These are phyloP conservation scores for Prolemur simus DNA, from an alignment of 2,113 vertebrate species.

Conservation along the genomic window DNA sequence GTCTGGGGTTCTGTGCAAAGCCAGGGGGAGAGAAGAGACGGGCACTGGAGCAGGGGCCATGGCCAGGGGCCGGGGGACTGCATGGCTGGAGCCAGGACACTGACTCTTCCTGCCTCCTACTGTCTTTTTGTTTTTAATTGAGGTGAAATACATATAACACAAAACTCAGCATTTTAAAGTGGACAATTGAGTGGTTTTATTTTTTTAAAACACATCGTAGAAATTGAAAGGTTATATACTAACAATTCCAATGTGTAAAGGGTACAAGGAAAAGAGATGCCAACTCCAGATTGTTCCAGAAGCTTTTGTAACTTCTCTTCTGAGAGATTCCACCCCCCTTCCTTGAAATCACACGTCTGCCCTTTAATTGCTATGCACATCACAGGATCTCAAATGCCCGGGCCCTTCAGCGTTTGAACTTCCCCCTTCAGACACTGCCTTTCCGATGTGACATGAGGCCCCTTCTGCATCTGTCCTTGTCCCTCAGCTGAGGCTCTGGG, in stretches of 20 bases:
- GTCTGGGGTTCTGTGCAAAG: neutral
- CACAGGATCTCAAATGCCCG: neutral
- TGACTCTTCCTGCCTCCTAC: neutral
- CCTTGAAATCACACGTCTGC: neutral
- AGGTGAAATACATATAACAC: neutral
- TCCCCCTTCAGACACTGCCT: neutral
- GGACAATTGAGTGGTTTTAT: neutral
- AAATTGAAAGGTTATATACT: neutral
- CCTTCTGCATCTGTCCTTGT: too few species aligned
- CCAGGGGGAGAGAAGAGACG: neutral
- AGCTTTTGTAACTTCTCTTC: neutral
- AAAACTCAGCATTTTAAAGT: neutral
- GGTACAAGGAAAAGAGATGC: neutral
- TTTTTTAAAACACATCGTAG: neutral
- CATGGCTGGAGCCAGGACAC: neutral
- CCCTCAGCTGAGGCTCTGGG: rapidly evolving
- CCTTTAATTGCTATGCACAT: neutral
- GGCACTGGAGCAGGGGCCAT: too few species aligned
- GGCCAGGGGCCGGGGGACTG: neutral
- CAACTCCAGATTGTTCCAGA: neutral
- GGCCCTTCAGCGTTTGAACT: neutral
- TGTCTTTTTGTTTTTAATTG: neutral
- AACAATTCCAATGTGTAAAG: neutral
- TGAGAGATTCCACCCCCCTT: neutral
- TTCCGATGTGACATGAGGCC: neutral